Percentiles rank a stretch among this genome's conserved stretches.
These are phyloP conservation scores for Potamarius usumacintae DNA, from an alignment of 2,113 vertebrate genomes.

Conservation along the genomic window DNA sequence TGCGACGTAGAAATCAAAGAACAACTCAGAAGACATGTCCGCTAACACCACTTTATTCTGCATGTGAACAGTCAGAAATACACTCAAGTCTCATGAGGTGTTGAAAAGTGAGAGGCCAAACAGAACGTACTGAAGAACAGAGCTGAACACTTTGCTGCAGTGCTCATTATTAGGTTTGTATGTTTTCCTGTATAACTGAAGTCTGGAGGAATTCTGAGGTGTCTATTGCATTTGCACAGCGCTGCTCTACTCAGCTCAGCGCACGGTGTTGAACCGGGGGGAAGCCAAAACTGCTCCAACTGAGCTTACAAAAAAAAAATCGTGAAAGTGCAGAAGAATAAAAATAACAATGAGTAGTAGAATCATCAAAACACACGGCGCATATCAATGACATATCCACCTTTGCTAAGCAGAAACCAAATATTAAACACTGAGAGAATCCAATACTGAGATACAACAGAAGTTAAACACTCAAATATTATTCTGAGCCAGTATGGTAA, in stretches of 20 bases:
- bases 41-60: slow-evolving; percentile 63
- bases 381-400: slow-evolving; percentile 2
- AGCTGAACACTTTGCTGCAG: neutral
- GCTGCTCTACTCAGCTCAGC: slow-evolving; percentile 14
- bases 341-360: neutral
- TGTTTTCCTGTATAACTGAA: neutral
- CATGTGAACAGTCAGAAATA: slow-evolving; percentile 46
- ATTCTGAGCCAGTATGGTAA: slow-evolving; percentile 3
- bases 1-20: neutral
- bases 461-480: slow-evolving; percentile 6
- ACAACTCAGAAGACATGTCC: neutral
- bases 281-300: slow-evolving; percentile 45
- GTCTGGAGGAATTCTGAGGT: neutral
- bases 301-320: slow-evolving; percentile 27
- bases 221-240: slow-evolving; percentile 6
- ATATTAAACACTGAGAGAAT: slow-evolving; percentile 10
- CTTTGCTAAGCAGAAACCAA: slow-evolving; percentile 8
- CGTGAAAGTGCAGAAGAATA: slow-evolving; percentile 47
- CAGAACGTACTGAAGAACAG: neutral
- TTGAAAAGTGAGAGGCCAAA: neutral
- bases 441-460: slow-evolving; percentile 28
- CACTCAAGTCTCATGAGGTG: slow-evolving; percentile 26
- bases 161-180: neutral
- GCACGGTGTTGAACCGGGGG: neutral
- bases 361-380: slow-evolving; percentile 24